Base-by-base conservation (phyloP, 2,797 vertebrate species). In the Pseudochaenichthys georgianus region DNA sequence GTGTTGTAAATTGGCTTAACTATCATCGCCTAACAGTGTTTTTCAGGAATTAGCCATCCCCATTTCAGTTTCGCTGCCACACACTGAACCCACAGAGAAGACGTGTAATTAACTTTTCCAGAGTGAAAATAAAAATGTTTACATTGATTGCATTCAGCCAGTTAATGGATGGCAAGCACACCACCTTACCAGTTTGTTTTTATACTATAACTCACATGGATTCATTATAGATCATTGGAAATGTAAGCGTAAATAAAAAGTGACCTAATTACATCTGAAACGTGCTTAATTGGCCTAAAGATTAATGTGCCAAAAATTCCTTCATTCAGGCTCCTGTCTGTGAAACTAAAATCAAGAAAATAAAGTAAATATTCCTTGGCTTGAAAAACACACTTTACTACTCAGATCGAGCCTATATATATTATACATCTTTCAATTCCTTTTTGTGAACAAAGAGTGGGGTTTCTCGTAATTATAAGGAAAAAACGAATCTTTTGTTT, bases 281-380 rank as follows among this genome's bases (percentile, higher is more conserved):
- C 2, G 9, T 11, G 38, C 41, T 65, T 38, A 55, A 59, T 31
- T 17, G 48, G 6, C 2, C 17, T 64, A 50, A 71, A 2, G 17
- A 69, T 38, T 6, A 28, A 4, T 4, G 28, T 28, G 28, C 28
- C 28, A 15, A 48, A 69, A 34, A n/a, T 9, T 7, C 59, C 59
- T 63, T 21, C 54, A 65, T 42, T 65, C 46, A 21, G n/a, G 51
- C 54, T 54, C 2, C 61, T 66, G 81, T 55, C 19, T 55, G 62
- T 19, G 42, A 1, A 28, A 28, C 23, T 28, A 28, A 28, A 28
- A 28, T 28, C 1, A 28, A 4, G 28, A 28, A 28, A 28, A 28
- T 28, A 4, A 28, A 28, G 28, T 28, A 28, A 28, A 28, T 19
- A 45, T 66, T 71, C 2, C 34, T 28, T 46, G 64, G 62, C 51